Conservation (phyloP, 2,888 invertebrate genomes). For the Drosophila trichaetosa region DNA sequence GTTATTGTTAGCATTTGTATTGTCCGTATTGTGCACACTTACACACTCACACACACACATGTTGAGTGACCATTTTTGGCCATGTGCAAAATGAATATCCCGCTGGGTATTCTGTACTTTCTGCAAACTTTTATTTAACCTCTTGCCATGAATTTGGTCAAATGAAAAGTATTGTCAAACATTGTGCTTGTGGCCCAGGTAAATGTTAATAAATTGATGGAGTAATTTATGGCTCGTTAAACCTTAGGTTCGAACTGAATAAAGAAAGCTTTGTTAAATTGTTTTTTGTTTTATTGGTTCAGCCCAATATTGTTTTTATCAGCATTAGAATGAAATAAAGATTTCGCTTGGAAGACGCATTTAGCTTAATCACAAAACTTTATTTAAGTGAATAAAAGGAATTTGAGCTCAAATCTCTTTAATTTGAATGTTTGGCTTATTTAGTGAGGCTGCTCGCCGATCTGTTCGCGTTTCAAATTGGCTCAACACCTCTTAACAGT, state of each 20-base stretch:
- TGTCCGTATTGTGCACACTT: conserved; percentile 25
- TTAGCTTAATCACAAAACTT: neutral
- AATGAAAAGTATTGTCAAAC: conserved; percentile 20
- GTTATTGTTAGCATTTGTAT: conserved; percentile 47
- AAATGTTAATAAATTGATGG: neutral
- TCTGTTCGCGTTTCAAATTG: neutral
- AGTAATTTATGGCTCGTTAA: neutral
- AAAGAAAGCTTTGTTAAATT: neutral
- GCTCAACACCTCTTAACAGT: conserved; percentile 7
- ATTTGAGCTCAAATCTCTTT: neutral
- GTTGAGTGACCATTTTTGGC: conserved; percentile 28
- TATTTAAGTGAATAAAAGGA: neutral
- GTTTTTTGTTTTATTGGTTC: neutral
- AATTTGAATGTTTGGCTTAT: neutral
- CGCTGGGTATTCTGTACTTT: conserved; percentile 5
- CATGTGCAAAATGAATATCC: conserved; percentile 21
- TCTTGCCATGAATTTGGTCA: neutral
- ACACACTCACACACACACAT: conserved; percentile 10
- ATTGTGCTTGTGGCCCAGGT: neutral
- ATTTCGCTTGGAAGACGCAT: neutral
- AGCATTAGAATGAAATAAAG: neutral
- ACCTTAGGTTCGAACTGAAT: neutral
- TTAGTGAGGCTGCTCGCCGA: neutral
- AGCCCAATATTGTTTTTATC: neutral
- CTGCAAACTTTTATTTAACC: neutral